Evolutionary conservation across 2,113 vertebrate species (phyloP), one percentile per base, ranked within the genome.

Genomic region (Sapajus apella): DNA sequence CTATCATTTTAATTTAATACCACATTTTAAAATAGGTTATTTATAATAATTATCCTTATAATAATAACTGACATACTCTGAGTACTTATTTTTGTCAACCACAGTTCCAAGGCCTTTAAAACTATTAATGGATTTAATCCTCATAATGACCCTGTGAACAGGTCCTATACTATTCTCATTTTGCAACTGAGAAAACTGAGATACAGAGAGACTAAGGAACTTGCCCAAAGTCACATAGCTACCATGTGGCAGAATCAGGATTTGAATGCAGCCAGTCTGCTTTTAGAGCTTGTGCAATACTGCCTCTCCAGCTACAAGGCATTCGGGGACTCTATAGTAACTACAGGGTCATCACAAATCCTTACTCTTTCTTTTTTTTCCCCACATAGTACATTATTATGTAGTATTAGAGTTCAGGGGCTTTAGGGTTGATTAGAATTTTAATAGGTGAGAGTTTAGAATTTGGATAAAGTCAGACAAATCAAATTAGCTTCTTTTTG

Each of bases 71-170:
- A 87, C 40, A 58, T 40, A 70, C 40, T 52, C 43, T 50, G 30
- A 87, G 32, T 68, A 66, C 10, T 75, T 91, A 58, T 61, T 91
- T 93, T n/a, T 77, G 35, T 20, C 47, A 40, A 72, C 81, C 32
- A 94, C 18, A 32, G 68, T 56, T 94, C 66, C 82, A 58, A 96
- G 76, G 43, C 23, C 18, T 94, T 91, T 56, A 55, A n/a, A 82
- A 40, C 1, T 81, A 58, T 50, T 75, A 66, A 55, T 37, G 40
- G 21, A 45, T 30, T 80, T 81, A 80, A 73, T 64, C 45, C 32
- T 47, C n/a, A 17, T 5, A 61, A 50, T 9, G 70, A 83, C 37
- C 32, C 50, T 32, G 27, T 14, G 50, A 18, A 61, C 5, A 3
- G 40, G 43, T 50, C 32, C 50, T 45, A 8, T 30, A 61, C 61